Base-by-base conservation (phyloP, 2,113 vertebrate genomes). In the Mirounga angustirostris region DNA sequence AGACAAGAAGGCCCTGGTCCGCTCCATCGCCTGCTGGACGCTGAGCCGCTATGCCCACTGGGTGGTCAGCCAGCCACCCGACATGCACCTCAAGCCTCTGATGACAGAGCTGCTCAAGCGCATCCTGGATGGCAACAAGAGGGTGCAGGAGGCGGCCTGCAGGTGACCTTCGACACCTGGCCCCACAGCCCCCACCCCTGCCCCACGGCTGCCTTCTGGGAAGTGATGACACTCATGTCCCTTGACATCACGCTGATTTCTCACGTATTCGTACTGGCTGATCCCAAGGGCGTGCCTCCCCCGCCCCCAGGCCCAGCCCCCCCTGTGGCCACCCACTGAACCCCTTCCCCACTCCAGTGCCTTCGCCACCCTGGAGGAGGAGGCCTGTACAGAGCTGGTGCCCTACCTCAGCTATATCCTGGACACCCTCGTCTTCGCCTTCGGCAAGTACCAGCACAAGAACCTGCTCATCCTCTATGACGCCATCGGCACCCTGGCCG, bases 381-480 rank as follows among this genome's bases (percentile, higher is more conserved):
- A 99, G 98, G 99, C 99, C 0, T 99, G 99, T 96, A 99, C 99
- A 0, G 99, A 99, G 98, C 99, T 99, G 97, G 99, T 99, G n/a
- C 99, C 99, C 1, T 99, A 99, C 96, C 99, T 99, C 97, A 99
- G 99, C 98, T 99, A 99, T 98, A 99, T 99, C 92, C 98, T 99
- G 90, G 99, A 99, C 98, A 99, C 99, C 0, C 98, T 99, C 19
- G 99, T 99, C n/a, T 99, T 99, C 24, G 99, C 99, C 76, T 99
- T 99, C 4, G 99, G 99, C 71, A 99, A 99, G 81, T 99, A 99
- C 98, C 99, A 99, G 98, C 99, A 99, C 99, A 99, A 99, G 98
- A 99, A 99, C 98, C 98, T 99, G 65, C 99, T 99, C 26, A 99
- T 99, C 97, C 99, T 99, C 54, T 99, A 99, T 0, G 99, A 99